These are phyloP conservation scores for Nematostella vectensis DNA, from an alignment of 92 coral and sea anemone genomes.

Conservation along the genomic window DNA sequence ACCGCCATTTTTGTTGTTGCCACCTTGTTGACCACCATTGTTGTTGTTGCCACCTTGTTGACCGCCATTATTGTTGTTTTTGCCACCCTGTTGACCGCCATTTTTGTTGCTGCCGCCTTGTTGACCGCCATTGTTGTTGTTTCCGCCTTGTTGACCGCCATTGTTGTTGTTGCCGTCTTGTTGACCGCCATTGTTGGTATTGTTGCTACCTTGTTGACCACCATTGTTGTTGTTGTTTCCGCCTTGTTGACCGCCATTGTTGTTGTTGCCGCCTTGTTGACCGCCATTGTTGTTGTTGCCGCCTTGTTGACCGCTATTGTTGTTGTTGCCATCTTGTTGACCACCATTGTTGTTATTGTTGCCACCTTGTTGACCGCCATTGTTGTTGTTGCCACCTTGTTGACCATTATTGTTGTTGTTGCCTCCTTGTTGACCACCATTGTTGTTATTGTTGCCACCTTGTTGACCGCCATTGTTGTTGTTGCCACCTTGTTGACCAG, in stretches of 20 bases:
- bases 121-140: conserved; percentile 2
- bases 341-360: background rate
- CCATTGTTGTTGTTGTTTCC: background rate
- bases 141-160: background rate
- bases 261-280: background rate
- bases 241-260: background rate
- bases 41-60: background rate
- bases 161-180: conserved; percentile 4
- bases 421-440: background rate
- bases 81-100: conserved; percentile 2
- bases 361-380: conserved; percentile 3
- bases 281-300: conserved; percentile 2
- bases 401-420: conserved; percentile 1
- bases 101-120: background rate
- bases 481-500: background rate
- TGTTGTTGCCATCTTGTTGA: background rate
- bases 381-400: conserved; percentile 1
- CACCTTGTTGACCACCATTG: background rate
- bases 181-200: background rate
- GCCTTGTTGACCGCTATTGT: background rate
- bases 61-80: background rate
- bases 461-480: conserved; percentile 3
- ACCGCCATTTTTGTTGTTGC: background rate
- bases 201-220: conserved; percentile 1
- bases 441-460: background rate